These are phyloP conservation scores for Callimorpha dominula DNA, from an alignment of 2,888 invertebrate species.

Conservation along the genomic window DNA sequence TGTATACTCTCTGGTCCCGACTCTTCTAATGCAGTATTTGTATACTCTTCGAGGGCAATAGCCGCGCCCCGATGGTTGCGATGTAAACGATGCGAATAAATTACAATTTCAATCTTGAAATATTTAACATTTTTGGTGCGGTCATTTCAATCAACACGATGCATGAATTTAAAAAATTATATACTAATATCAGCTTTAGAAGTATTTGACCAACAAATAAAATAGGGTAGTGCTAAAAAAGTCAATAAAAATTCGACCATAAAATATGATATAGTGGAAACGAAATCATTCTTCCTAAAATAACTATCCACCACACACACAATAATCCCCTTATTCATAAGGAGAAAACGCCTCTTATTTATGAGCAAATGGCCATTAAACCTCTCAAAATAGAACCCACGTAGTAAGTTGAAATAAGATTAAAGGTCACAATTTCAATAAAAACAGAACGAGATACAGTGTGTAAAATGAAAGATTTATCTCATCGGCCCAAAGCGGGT, in stretches of 20 bases:
- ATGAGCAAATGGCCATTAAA: constrained; percentile 17
- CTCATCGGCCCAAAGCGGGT: constrained; percentile 59
- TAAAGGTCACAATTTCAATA: constrained; percentile 69
- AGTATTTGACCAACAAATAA: background rate
- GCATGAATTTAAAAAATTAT: no score
- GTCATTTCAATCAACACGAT: no score
- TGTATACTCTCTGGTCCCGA: no score
- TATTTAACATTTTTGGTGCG: no score
- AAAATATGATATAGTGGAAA: constrained; percentile 9
- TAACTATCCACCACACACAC: constrained; percentile 1
- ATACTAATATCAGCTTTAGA: no score
- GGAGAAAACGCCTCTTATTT: constrained; percentile 13
- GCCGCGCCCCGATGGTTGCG: no score
- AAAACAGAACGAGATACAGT: constrained; percentile 72
- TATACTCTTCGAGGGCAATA: no score
- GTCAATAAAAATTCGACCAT: background rate
- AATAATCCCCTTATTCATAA: constrained; percentile 5
- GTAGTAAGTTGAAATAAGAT: constrained; percentile 56
- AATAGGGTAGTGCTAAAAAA: background rate
- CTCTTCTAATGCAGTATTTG: no score
- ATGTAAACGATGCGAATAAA: no score
- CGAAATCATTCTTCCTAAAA: constrained; percentile 7
- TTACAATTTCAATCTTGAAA: no score
- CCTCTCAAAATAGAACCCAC: constrained; percentile 32
- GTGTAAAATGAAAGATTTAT: constrained; percentile 81